Evolutionary conservation across 2,888 invertebrate genomes (phyloP), one percentile per base, ranked within the genome.

Genomic region (Petrophora chlorosata): DNA sequence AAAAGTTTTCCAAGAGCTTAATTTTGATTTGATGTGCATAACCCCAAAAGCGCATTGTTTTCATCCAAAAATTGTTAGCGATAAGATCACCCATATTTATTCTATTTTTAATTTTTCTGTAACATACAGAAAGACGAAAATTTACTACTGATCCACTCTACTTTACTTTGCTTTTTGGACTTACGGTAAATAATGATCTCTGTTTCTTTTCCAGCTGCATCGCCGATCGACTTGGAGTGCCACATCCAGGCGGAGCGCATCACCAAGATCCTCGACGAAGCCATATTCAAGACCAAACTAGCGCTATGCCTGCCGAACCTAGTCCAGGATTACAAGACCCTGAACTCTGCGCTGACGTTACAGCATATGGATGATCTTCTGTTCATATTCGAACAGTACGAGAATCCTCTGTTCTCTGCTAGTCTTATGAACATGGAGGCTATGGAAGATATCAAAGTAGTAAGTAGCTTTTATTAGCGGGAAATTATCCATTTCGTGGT

Each of bases 211-310:
- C 9, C 48, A 61, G 61, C 42, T 9, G 54, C 50, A 12, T 61
- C 61, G 0, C 56, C 56, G 8, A 56, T 61, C 5, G 61, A 61
- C 33, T 17, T 61, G 22, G 61, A 61, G 33, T 59, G 61, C 29
- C 38, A 48, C 5, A 61, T 93, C 40, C 91, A 92, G 73, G 81
- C 87, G 2, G 91, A 92, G 47, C 80, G 92, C 16, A 87, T 92
- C 33, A 83, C 90, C 0, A 87, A 87, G 59, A 89, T 92, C 39
- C 60, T 92, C 4, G 83, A 91, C 44, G 90, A 88, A 44, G 76
- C 87, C 0, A 74, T 92, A 2, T 80, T 82, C 42, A 91, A 91
- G 61, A 41, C 50, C 0, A 55, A 86, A 54, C 68, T 92, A n/a
- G 79, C 86, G 0, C 56, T 88, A 3, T 85, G 83, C 46, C 68